A percentile compares a stretch with the other conserved stretches of the same genome.
Conservation (phyloP, 2,888 invertebrate genomes). For the Papilio gigon region DNA sequence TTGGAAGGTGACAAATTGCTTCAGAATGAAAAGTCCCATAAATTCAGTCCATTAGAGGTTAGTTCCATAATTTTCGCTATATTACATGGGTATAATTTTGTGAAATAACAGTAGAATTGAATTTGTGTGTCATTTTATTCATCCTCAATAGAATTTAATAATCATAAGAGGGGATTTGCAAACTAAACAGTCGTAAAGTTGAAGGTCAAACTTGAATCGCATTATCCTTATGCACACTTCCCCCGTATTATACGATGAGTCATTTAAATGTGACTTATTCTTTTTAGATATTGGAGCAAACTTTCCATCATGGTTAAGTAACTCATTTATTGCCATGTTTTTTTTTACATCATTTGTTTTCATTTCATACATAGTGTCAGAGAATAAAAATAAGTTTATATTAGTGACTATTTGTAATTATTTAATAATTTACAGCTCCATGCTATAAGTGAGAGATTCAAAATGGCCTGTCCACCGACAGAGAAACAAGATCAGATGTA, state of each 20-base stretch:
- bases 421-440: slow-evolving; percentile 86
- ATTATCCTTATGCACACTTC: not conserved
- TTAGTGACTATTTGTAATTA: no score
- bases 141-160: not conserved
- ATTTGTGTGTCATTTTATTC: not conserved
- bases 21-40: slow-evolving; percentile 84
- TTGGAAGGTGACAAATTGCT: slow-evolving; percentile 88
- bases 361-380: no score
- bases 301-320: not conserved
- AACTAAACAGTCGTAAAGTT: not conserved
- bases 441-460: slow-evolving; percentile 94
- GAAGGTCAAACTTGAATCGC: slow-evolving; percentile 2
- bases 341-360: slow-evolving; percentile 31
- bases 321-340: not conserved
- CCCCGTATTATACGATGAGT: not conserved
- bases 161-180: not conserved
- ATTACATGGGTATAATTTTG: not conserved
- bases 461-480: slow-evolving; percentile 91
- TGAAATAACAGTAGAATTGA: not conserved
- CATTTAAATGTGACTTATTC: not conserved
- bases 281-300: not conserved
- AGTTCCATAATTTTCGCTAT: slow-evolving; percentile 38
- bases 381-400: no score
- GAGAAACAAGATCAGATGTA: slow-evolving; percentile 90
- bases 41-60: slow-evolving; percentile 91